phyloP scores from a whole-genome alignment of 1,140 invertebrate species.

The Pantala flavescens region DNA sequence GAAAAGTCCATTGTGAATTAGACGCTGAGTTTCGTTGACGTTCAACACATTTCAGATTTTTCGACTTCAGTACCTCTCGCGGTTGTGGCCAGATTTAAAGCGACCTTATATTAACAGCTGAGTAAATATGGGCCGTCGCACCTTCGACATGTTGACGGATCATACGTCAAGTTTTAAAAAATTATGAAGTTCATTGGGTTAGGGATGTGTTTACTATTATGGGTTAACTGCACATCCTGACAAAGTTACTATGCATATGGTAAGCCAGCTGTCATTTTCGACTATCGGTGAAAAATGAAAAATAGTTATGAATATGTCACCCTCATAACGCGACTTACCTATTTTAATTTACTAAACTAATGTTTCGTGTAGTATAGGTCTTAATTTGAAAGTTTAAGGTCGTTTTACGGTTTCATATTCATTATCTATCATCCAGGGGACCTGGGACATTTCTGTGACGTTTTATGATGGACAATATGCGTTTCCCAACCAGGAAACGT shows the following conservation, averaged over 20 bases:
- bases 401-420: too few relatives aligned
- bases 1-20: too few relatives aligned
- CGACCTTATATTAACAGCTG: neutral
- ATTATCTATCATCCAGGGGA: too few relatives aligned
- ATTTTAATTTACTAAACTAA: neutral
- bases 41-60: too few relatives aligned
- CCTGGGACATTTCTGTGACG: too few relatives aligned
- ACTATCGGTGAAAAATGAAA: neutral
- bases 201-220: neutral
- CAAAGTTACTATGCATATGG: slow-evolving; percentile 2
- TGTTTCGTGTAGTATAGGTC: neutral
- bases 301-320: neutral
- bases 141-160: neutral
- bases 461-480: too few relatives aligned
- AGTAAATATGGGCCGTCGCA: neutral
- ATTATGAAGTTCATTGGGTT: neutral
- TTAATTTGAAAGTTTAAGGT: too few relatives aligned
- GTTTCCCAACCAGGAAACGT: too few relatives aligned
- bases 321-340: neutral
- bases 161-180: neutral
- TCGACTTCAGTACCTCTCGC: neutral
- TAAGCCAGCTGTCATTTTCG: neutral
- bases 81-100: neutral
- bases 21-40: too few relatives aligned
- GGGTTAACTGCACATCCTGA: neutral